Evolutionary conservation across 1,140 invertebrate genomes (phyloP).

Genomic region (Neodiprion fabricii): DNA sequence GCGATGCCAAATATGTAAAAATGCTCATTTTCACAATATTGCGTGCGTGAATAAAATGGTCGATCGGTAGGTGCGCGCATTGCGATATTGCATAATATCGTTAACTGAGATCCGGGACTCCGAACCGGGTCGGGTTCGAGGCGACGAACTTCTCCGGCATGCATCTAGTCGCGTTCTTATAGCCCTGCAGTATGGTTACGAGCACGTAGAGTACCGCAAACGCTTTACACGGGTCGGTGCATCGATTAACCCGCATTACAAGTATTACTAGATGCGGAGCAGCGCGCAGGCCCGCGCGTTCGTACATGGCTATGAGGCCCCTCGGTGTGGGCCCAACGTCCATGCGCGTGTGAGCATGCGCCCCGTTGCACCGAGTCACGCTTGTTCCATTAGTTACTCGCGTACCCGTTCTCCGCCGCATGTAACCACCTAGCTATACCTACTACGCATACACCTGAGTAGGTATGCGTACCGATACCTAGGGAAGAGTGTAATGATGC

Average conservation of each 20-base stretch:
- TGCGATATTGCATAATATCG: no score
- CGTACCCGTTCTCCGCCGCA: not conserved
- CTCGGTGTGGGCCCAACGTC: not conserved
- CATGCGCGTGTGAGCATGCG: not conserved
- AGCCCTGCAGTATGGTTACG: slow-evolving; percentile 29
- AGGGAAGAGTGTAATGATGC: not conserved
- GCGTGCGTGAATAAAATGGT: no score
- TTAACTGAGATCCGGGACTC: no score
- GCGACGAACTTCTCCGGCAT: slow-evolving; percentile 22
- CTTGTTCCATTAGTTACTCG: slow-evolving; percentile 40
- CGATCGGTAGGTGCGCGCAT: no score
- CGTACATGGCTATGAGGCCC: not conserved
- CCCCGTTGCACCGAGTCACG: slow-evolving; percentile 37
- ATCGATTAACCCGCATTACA: slow-evolving; percentile 52
- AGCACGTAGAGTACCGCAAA: slow-evolving; percentile 27
- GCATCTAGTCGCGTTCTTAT: slow-evolving; percentile 30
- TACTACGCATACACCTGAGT: not conserved
- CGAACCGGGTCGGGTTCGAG: no score
- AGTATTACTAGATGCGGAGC: slow-evolving; percentile 11
- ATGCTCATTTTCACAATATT: no score
- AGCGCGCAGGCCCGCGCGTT: slow-evolving; percentile 9
- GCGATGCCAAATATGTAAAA: no score
- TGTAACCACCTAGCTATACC: not conserved
- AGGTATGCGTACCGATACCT: not conserved
- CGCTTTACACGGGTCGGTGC: slow-evolving; percentile 51